These are phyloP conservation scores for Bradypus variegatus DNA, from an alignment of 2,797 vertebrate genomes.

Conservation along the genomic window DNA sequence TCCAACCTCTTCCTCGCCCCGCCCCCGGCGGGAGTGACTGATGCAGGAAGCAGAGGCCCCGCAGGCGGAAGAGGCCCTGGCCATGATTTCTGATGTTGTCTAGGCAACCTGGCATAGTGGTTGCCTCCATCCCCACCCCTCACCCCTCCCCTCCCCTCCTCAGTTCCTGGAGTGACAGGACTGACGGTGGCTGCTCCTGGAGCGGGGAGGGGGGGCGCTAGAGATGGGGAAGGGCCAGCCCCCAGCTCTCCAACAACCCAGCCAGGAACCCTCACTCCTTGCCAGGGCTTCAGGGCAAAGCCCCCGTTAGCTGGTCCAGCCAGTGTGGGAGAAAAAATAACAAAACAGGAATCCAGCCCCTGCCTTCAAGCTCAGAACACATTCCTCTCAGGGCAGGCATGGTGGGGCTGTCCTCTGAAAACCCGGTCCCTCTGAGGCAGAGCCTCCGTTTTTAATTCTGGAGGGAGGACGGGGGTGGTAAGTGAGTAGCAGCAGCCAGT, in stretches of 20 bases:
- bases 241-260: not conserved
- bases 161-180: slow-evolving; percentile 8
- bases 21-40: slow-evolving; percentile 69
- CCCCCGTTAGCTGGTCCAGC: slow-evolving; percentile 37
- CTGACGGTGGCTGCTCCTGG: not conserved
- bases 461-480: not conserved
- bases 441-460: not conserved
- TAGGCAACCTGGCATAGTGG: slow-evolving; percentile 49
- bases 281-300: slow-evolving; percentile 37
- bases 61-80: slow-evolving; percentile 61
- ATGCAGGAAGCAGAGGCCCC: slow-evolving; percentile 64
- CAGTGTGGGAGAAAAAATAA: not conserved
- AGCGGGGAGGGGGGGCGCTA: no score
- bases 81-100: slow-evolving; percentile 59
- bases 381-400: not conserved
- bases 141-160: not conserved
- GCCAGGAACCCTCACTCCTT: not conserved
- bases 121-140: slow-evolving; percentile 45
- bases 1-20: slow-evolving; percentile 66
- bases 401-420: not conserved
- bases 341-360: not conserved
- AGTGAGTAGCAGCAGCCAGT: slow-evolving; percentile 3
- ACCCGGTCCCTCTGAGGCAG: not conserved
- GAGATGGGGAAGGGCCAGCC: not conserved
- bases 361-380: not conserved